Conservation (phyloP, 2,113 vertebrate genomes). For the Strigops habroptila region DNA sequence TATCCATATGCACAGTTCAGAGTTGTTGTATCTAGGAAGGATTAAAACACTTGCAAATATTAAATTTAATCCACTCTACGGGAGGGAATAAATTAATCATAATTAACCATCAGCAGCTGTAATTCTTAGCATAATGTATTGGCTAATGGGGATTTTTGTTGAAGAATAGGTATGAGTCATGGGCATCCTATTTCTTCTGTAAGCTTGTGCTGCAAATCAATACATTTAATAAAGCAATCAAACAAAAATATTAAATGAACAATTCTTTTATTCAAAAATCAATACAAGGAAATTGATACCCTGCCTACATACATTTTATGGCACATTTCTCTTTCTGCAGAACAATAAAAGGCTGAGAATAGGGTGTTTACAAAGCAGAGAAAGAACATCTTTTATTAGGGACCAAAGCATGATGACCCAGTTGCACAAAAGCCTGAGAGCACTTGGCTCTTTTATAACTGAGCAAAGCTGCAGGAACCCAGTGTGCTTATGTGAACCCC, state of each 20-base stretch:
- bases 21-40: constrained; percentile 13
- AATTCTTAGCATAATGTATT: constrained; percentile 10
- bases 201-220: constrained; percentile 5
- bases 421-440: background rate
- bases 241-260: background rate
- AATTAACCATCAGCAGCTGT: constrained; percentile 34
- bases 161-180: constrained; percentile 8
- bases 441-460: background rate
- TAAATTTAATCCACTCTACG: constrained; percentile 9
- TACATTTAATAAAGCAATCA: background rate
- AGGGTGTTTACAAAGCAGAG: background rate
- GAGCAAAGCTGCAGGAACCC: background rate
- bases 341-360: background rate
- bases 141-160: background rate
- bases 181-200: background rate
- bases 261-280: constrained; percentile 35
- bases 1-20: background rate
- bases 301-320: background rate
- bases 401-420: background rate
- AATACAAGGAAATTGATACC: constrained; percentile 34
- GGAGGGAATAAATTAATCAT: constrained; percentile 32
- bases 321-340: background rate
- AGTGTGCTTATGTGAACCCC: background rate
- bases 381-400: background rate
- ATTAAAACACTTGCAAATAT: constrained; percentile 47